A percentile compares a stretch with the other conserved stretches of the same genome.
Evolutionary conservation across 53 echinoderm and acorn worm genomes (phyloP).

Genomic region (Antedon mediterranea): DNA sequence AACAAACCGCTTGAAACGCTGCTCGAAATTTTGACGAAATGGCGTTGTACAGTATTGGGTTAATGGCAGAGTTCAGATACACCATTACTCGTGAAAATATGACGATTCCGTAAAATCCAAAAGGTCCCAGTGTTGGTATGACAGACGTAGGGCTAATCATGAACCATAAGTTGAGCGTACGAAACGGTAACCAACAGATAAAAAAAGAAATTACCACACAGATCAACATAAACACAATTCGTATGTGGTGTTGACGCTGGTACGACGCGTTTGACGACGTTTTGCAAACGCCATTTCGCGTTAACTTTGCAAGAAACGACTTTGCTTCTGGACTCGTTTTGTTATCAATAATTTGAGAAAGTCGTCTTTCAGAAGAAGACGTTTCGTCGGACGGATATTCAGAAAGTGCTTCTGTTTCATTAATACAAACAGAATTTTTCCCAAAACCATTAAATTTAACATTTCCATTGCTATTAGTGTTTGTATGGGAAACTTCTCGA

Average conservation of each 20-base stretch:
- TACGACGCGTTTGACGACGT: not conserved
- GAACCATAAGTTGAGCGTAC: slow-evolving; percentile 50
- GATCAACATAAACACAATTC: slow-evolving; percentile 59
- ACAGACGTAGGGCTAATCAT: slow-evolving; percentile 7
- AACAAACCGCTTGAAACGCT: slow-evolving; percentile 46
- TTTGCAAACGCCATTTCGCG: not conserved
- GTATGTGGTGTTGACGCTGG: slow-evolving; percentile 37
- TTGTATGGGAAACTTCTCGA: not conserved
- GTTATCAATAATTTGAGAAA: not conserved
- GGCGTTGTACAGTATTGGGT: slow-evolving; percentile 71
- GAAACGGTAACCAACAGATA: slow-evolving; percentile 63
- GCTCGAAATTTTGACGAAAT: slow-evolving; percentile 70
- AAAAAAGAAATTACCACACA: slow-evolving; percentile 72
- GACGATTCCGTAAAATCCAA: not conserved
- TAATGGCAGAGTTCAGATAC: slow-evolving; percentile 76
- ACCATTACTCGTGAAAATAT: slow-evolving; percentile 38
- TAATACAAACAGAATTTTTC: not conserved
- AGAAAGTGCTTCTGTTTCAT: not conserved
- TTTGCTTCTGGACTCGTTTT: not conserved
- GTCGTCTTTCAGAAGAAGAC: not conserved
- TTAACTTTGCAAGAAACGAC: not conserved
- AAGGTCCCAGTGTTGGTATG: not conserved
- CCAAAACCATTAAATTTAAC: not conserved
- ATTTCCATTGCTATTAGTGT: not conserved
- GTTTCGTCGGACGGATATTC: slow-evolving; percentile 2